Conservation (phyloP, 2,888 invertebrate genomes). For the Drosophila stalkeri region DNA sequence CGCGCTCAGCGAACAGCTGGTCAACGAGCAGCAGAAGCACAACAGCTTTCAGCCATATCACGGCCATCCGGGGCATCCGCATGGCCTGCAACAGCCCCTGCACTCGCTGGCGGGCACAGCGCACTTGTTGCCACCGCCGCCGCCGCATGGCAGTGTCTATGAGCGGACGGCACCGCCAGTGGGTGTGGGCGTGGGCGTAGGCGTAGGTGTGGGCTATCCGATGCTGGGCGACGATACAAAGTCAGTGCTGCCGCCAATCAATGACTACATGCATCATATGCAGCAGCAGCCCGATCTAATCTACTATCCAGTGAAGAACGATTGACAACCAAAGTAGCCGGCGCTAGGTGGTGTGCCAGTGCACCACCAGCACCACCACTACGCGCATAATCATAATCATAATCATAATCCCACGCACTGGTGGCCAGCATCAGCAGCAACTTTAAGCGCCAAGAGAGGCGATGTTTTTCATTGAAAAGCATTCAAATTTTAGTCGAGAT, state of each 20-base stretch:
- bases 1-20: constrained; percentile 71
- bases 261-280: constrained; percentile 84
- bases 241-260: constrained; percentile 84
- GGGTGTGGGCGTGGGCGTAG: constrained; percentile 69
- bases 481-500: constrained; percentile 37
- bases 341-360: constrained; percentile 49
- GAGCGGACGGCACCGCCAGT: constrained; percentile 72
- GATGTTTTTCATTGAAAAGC: constrained; percentile 81
- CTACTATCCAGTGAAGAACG: constrained; percentile 85
- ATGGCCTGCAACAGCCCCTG: constrained; percentile 64
- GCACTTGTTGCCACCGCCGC: constrained; percentile 77
- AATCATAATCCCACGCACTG: constrained; percentile 70
- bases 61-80: constrained; percentile 58
- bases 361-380: constrained; percentile 48
- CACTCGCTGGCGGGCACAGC: constrained; percentile 69
- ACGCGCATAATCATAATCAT: constrained; percentile 58
- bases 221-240: constrained; percentile 82
- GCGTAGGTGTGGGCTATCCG: constrained; percentile 73
- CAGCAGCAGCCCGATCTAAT: constrained; percentile 83
- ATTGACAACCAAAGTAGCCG: constrained; percentile 83
- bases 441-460: constrained; percentile 79
- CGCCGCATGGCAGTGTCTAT: constrained; percentile 78
- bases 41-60: constrained; percentile 84
- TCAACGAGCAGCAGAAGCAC: constrained; percentile 81
- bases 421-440: constrained; percentile 74